Evolutionary conservation across 2,888 invertebrate species (phyloP).

Genomic region (Psylliodes chrysocephalus): DNA sequence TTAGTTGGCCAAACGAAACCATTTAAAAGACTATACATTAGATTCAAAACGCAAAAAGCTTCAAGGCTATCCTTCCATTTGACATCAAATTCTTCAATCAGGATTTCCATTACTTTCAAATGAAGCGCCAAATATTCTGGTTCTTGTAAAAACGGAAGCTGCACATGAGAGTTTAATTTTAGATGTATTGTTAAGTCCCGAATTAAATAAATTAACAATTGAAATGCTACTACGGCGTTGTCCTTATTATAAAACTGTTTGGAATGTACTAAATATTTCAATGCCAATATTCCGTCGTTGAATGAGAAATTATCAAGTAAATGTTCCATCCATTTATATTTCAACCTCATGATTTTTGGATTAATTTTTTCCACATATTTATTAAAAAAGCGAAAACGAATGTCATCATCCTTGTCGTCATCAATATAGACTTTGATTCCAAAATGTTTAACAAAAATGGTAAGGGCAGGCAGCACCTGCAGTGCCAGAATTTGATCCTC

Average conservation of each 20-base stretch:
- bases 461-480: conserved; percentile 72
- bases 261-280: conserved; percentile 69
- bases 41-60: conserved; percentile 73
- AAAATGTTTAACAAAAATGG: conserved; percentile 31
- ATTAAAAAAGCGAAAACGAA: conserved; percentile 70
- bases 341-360: conserved; percentile 69
- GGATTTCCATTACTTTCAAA: conserved; percentile 71
- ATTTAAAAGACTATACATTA: conserved; percentile 67
- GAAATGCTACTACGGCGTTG: conserved; percentile 73
- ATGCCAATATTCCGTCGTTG: conserved; percentile 66
- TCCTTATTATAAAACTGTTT: conserved; percentile 70
- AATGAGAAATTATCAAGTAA: conserved; percentile 62
- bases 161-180: conserved; percentile 47
- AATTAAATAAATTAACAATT: conserved; percentile 71
- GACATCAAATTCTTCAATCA: conserved; percentile 76
- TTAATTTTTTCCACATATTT: conserved; percentile 73
- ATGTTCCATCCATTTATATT: conserved; percentile 58
- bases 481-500: conserved; percentile 72
- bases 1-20: conserved; percentile 66
- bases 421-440: conserved; percentile 37
- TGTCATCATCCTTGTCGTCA: conserved; percentile 62
- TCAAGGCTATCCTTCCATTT: conserved; percentile 84
- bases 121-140: conserved; percentile 69
- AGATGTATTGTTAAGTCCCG: conserved; percentile 65
- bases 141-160: conserved; percentile 49